Evolutionary conservation across 2,888 invertebrate species (phyloP).

Genomic region (Monoplex corrugatus): DNA sequence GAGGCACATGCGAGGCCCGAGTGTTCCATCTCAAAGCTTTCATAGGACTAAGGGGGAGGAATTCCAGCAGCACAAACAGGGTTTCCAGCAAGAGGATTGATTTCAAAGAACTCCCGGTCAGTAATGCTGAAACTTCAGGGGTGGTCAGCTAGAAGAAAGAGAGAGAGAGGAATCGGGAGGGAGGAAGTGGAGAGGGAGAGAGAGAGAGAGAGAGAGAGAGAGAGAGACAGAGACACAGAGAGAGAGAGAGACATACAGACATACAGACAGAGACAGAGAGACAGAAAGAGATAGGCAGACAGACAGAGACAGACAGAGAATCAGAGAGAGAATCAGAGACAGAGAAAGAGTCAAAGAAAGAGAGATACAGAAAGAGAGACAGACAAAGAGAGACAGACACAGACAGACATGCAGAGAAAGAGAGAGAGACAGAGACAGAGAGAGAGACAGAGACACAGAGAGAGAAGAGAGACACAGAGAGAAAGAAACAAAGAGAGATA

Average conservation of each 20-base stretch:
- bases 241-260: neutral
- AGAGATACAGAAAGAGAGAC: neutral
- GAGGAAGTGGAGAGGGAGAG: neutral
- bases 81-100: no score
- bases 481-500: neutral
- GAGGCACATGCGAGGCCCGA: no score
- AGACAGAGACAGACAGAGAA: no score
- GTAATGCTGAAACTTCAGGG: no score
- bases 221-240: neutral
- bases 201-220: neutral
- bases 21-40: no score
- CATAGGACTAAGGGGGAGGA: no score
- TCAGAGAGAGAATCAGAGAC: no score
- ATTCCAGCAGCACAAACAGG: no score
- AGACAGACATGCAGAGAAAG: slow-evolving; percentile 5
- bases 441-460: neutral
- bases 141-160: neutral
- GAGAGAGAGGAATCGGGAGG: neutral
- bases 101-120: no score
- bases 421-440: slow-evolving; percentile 8
- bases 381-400: neutral
- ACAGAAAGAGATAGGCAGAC: no score
- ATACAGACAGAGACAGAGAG: no score
- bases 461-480: neutral
- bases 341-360: no score